Conservation (phyloP, 2,888 invertebrate species). For the Boloria euphrosyne region DNA sequence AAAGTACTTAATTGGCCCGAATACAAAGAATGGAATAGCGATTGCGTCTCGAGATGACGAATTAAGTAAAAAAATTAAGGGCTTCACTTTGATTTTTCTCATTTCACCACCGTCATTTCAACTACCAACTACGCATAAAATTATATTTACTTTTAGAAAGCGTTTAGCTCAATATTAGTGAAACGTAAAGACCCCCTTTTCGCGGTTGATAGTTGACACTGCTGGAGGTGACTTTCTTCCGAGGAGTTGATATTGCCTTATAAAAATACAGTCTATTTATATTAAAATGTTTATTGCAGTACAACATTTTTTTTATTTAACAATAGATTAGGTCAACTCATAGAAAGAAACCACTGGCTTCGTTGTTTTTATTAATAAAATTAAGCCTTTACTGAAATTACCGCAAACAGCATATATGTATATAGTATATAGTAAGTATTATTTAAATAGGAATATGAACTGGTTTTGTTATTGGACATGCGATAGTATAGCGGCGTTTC, state of each 20-base stretch:
- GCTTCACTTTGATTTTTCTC: slow-evolving; percentile 66
- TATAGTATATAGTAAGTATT: slow-evolving; percentile 1
- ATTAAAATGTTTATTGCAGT: background rate
- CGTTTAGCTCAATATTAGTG: slow-evolving; percentile 60
- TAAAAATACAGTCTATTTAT: background rate
- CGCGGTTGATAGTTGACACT: slow-evolving; percentile 78
- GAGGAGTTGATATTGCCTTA: slow-evolving; percentile 59
- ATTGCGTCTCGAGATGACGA: slow-evolving; percentile 26
- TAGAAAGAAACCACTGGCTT: slow-evolving; percentile 69
- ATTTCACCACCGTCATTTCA: slow-evolving; percentile 74
- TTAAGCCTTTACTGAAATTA: slow-evolving; percentile 72
- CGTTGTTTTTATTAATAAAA: slow-evolving; percentile 65
- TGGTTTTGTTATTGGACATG: slow-evolving; percentile 34
- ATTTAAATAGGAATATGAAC: slow-evolving; percentile 6
- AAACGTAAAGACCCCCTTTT: slow-evolving; percentile 68
- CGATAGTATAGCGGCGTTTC: slow-evolving; percentile 60
- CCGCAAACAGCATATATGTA: slow-evolving; percentile 38
- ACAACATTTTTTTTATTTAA: background rate
- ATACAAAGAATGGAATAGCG: slow-evolving; percentile 34
- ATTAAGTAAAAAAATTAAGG: slow-evolving; percentile 25
- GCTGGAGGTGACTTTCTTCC: slow-evolving; percentile 66
- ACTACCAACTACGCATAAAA: slow-evolving; percentile 76
- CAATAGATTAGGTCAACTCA: slow-evolving; percentile 53
- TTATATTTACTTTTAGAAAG: slow-evolving; percentile 53
- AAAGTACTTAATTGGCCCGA: slow-evolving; percentile 55